Evolutionary conservation across 2,888 invertebrate species (phyloP).

Genomic region (Punctoribates punctum): DNA sequence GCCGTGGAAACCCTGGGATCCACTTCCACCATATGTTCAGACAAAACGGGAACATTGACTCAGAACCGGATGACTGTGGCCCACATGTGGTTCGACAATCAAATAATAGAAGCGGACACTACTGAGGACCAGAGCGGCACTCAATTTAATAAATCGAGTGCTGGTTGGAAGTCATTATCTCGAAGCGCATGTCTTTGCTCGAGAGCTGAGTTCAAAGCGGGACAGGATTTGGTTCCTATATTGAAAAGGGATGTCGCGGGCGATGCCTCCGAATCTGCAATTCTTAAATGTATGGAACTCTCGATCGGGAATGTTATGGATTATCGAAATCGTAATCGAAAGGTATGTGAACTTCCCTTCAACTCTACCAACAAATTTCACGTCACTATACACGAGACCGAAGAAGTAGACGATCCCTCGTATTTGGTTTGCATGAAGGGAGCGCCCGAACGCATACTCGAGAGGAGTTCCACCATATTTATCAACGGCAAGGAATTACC

Average conservation of each 20-base stretch:
- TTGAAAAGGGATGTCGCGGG: constrained; percentile 66
- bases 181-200: constrained; percentile 95
- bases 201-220: constrained; percentile 95
- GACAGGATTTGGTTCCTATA: constrained; percentile 86
- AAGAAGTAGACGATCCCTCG: constrained; percentile 51
- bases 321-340: constrained; percentile 49
- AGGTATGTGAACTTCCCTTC: constrained; percentile 56
- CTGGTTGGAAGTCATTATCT: constrained; percentile 81
- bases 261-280: constrained; percentile 58
- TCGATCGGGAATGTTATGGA: constrained; percentile 49
- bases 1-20: constrained; percentile 98
- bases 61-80: constrained; percentile 99
- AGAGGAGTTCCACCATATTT: constrained; percentile 69
- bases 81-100: constrained; percentile 98
- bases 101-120: constrained; percentile 97
- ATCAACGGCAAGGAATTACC: constrained; percentile 86
- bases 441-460: constrained; percentile 82
- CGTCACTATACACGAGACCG: constrained; percentile 48
- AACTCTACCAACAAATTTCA: constrained; percentile 58
- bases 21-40: constrained; percentile 99
- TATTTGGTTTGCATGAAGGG: constrained; percentile 72
- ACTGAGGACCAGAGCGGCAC: constrained; percentile 95
- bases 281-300: constrained; percentile 50
- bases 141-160: constrained; percentile 78
- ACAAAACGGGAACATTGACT: constrained; percentile 96